Evolutionary conservation across 2,888 invertebrate genomes (phyloP), one percentile per base, ranked within the genome.

Genomic region (Calephelis perditalis): DNA sequence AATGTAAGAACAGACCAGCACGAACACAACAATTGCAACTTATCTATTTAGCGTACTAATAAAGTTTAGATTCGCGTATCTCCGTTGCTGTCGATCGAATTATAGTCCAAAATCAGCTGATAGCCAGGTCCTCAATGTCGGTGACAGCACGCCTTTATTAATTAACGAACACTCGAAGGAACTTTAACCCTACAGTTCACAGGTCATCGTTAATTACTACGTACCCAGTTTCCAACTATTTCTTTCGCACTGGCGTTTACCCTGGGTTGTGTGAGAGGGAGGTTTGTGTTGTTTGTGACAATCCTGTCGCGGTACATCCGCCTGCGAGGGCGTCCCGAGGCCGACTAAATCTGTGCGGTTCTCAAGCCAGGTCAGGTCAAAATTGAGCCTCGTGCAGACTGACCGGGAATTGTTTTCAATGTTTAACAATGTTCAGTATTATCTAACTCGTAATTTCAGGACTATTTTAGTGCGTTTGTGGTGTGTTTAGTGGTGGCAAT

Each of bases 301-400:
- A 36, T 56, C 56, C 66, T 70, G 69, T 69, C 71, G 70, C 67
- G 70, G 73, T 71, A 80, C 85, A 76, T 70, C 83, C 84, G 84
- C 79, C 77, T 71, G 75, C 82, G 77, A 71, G 72, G 81, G 81
- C 79, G 81, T 79, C 84, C 83, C 86, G 83, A 79, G 79, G 78
- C 84, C 82, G 82, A 90, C 89, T 90, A 86, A 90, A 89, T 89
- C 90, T 88, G 84, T 84, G 88, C 82, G 74, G 71, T 74, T 79
- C 81, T 79, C 77, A 76, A 75, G 79, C 78, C 84, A 83, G 90
- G 90, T 89, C 89, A 88, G 89, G 86, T 84, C 86, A 84, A 72
- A 67, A 69, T 76, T 70, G 74, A 74, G 84, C 68, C 66, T 73
- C 73, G 81, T 77, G 64, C 79, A 81, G 55, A 36, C 49, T 37